A percentile compares a stretch with the other conserved stretches of the same genome.
Conservation (phyloP, 2,113 vertebrate genomes). For the Synodontis membranacea region DNA sequence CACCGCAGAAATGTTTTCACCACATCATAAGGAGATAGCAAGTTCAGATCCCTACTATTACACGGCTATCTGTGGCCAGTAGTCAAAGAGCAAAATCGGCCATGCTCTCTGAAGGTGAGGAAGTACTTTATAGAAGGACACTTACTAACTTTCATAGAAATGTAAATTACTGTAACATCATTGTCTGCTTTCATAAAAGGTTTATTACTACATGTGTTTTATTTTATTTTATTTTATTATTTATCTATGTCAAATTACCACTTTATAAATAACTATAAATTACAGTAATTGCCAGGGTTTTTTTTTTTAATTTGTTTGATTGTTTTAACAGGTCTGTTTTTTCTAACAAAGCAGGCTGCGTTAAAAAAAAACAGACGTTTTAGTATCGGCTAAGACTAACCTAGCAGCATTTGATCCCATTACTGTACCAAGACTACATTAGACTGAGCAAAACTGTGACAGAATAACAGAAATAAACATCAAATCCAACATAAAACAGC, state of each 20-base stretch:
- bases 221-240: no score
- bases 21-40: neutral
- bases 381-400: constrained; percentile 47
- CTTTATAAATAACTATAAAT: neutral
- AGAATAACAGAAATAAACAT: constrained; percentile 38
- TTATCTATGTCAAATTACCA: neutral
- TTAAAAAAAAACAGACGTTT: constrained; percentile 42
- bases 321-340: neutral
- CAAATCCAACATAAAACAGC: neutral
- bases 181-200: neutral
- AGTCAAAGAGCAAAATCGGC: neutral
- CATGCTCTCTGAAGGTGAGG: neutral
- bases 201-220: neutral
- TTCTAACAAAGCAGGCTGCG: neutral
- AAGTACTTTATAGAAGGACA: neutral
- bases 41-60: neutral
- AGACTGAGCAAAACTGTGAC: constrained; percentile 45
- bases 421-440: constrained; percentile 47
- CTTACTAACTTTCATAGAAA: neutral
- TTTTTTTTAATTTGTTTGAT: neutral
- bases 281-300: neutral
- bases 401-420: constrained; percentile 49
- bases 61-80: neutral
- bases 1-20: neutral
- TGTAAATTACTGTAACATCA: neutral